Evolutionary conservation across 1,140 invertebrate genomes (phyloP).

Genomic region (Batillaria attramentaria): DNA sequence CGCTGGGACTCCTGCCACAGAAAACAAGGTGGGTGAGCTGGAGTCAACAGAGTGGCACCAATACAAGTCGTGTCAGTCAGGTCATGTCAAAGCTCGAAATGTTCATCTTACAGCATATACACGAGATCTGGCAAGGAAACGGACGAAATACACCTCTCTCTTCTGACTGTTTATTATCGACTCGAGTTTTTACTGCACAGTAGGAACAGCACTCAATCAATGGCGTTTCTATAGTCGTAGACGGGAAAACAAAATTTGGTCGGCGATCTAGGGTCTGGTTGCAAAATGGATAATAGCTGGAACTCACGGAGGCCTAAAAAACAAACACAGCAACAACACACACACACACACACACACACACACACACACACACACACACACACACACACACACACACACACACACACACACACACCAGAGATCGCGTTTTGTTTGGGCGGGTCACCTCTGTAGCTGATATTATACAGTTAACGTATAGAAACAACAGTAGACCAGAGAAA

Average conservation of each 20-base stretch:
- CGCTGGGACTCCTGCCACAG: conserved; percentile 41
- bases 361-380: neutral
- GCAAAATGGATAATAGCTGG: too few relatives aligned
- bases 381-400: neutral
- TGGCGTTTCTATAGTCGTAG: too few relatives aligned
- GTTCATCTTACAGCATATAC: neutral
- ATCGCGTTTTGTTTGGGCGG: too few relatives aligned
- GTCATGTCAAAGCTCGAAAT: neutral
- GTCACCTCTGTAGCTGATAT: too few relatives aligned
- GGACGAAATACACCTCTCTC: conserved; percentile 2
- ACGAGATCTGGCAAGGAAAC: neutral
- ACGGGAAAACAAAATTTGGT: too few relatives aligned
- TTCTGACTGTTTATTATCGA: too few relatives aligned
- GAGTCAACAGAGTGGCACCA: neutral
- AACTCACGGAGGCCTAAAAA: too few relatives aligned
- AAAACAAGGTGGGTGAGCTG: neutral
- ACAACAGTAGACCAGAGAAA: too few relatives aligned
- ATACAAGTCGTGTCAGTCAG: neutral
- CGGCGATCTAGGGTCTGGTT: too few relatives aligned
- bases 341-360: neutral
- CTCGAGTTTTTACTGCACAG: too few relatives aligned
- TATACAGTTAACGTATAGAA: too few relatives aligned
- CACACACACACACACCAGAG: neutral
- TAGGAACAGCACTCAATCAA: too few relatives aligned
- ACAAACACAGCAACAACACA: neutral